Evolutionary conservation across 2,113 vertebrate genomes (phyloP), one percentile per base, ranked within the genome.

Genomic region (Perca schrenkii): DNA sequence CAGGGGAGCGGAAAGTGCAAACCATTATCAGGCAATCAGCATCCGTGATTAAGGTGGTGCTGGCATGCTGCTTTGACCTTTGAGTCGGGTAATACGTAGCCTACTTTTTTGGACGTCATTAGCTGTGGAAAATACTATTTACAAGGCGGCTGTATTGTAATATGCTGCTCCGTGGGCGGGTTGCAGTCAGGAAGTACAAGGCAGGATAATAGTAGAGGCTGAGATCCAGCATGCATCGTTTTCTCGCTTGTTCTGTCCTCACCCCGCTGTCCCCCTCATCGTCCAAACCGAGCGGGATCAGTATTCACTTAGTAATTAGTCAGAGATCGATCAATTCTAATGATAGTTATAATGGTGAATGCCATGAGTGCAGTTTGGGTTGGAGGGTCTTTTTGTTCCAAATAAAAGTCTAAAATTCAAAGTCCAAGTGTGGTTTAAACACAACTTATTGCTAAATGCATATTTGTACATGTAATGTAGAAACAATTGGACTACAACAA

Each of bases 121-220:
- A 88, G 61, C 77, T 19, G 74, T 70, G 56, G 83, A 90, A 86
- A 90, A 88, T 60, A 88, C 79, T 90, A 83, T 86, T 89, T 91
- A 57, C 85, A 69, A 50, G 86, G 86, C 87, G 90, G 87, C 89
- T 86, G 91, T 82, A 84, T 88, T 84, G 89, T 87, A 58, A 68
- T 43, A 43, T 73, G 81, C 80, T 64, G 74, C 74, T 88, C 71
- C 86, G 89, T 91, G 89, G 93, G 91, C 88, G 89, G 88, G 74
- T 82, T 83, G 86, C 91, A 92, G 89, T 62, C 89, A 92, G 91
- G 93, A 92, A 92, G 88, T 89, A 91, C 89, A 91, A 86, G 85
- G 88, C 91, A 75, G 82, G 89, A 91, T 89, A 89, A 92, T 92
- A 91, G 92, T 88, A 82, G 88, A 90, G 88, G 79, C 60, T 88